Conservation (phyloP, 2,113 vertebrate genomes). For the Okapia johnstoni region DNA sequence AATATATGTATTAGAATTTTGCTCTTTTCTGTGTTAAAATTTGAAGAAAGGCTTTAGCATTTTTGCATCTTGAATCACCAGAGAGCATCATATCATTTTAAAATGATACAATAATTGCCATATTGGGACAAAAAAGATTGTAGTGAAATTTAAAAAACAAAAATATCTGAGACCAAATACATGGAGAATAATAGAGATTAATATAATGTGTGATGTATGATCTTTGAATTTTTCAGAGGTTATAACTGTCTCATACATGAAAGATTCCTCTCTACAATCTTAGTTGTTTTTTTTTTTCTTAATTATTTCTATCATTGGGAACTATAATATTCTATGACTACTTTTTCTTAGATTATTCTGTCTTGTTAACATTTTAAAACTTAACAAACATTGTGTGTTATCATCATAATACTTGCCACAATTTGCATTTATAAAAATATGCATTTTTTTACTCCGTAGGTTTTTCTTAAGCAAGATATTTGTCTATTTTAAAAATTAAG, state of each 20-base stretch:
- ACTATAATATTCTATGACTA: background rate
- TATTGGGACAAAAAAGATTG: background rate
- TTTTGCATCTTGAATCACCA: background rate
- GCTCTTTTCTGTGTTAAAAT: background rate
- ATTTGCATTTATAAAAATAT: background rate
- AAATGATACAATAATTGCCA: background rate
- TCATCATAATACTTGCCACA: background rate
- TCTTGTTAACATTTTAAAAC: background rate
- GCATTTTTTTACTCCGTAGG: background rate
- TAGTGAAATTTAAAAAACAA: background rate
- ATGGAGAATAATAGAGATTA: too few relatives aligned
- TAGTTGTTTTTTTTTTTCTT: background rate
- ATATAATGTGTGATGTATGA: background rate
- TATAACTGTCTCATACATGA: background rate
- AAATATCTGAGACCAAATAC: background rate
- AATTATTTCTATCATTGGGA: background rate
- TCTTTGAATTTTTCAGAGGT: background rate
- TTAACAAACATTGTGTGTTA: background rate
- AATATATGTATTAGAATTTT: background rate
- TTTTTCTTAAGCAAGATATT: background rate
- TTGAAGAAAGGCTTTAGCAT: background rate
- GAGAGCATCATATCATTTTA: background rate
- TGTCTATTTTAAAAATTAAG: background rate
- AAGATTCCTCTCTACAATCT: background rate
- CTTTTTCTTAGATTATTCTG: background rate